Conservation (phyloP, 2,888 invertebrate genomes). For the Ectemnius cavifrons region DNA sequence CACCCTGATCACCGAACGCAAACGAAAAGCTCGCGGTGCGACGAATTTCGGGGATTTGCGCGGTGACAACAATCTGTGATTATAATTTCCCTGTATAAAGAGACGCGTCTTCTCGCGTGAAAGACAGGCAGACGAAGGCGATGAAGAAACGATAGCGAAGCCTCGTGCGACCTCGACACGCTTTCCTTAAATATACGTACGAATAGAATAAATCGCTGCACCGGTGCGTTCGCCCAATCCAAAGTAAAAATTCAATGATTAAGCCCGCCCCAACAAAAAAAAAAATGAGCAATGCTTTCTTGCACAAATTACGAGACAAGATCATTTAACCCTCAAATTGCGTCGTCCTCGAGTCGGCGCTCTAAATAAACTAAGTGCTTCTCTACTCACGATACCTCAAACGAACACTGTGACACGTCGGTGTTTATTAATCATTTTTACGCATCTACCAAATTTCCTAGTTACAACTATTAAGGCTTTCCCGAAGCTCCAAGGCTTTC, state of each 20-base stretch:
- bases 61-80: conserved; percentile 68
- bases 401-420: neutral
- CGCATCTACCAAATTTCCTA: neutral
- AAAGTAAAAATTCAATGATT: too few species aligned
- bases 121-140: conserved; percentile 44
- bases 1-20: conserved; percentile 16
- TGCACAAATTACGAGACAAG: neutral
- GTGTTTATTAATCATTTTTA: neutral
- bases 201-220: conserved; percentile 54
- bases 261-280: too few species aligned
- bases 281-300: too few species aligned
- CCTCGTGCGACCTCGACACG: conserved; percentile 65
- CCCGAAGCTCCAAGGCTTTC: too few species aligned
- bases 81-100: conserved; percentile 67
- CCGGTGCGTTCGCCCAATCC: conserved; percentile 38
- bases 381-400: too few species aligned
- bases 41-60: conserved; percentile 32
- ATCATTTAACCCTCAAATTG: too few species aligned
- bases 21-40: conserved; percentile 16
- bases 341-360: too few species aligned
- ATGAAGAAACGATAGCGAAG: conserved; percentile 49
- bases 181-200: conserved; percentile 56
- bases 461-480: too few species aligned
- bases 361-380: too few species aligned
- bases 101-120: conserved; percentile 20